Conservation (phyloP, 2,888 invertebrate genomes). For the Halictus ligatus region DNA sequence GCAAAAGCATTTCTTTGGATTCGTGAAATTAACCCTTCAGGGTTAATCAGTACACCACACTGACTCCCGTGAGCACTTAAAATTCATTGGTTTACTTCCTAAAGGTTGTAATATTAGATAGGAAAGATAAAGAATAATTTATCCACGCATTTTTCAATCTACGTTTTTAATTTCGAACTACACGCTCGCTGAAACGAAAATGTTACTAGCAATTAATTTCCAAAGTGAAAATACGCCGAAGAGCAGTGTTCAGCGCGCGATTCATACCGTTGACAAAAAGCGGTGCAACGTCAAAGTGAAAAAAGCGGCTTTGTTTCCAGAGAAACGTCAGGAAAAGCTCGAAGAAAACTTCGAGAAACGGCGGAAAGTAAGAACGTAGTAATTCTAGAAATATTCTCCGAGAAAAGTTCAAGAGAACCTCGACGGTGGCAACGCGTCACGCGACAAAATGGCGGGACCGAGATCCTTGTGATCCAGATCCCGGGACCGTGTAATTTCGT, state of each 20-base stretch:
- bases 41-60: too few species aligned
- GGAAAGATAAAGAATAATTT: too few species aligned
- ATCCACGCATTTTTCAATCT: too few species aligned
- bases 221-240: neutral
- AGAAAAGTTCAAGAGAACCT: neutral
- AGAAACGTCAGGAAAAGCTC: neutral
- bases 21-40: too few species aligned
- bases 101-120: too few species aligned
- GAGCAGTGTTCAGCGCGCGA: neutral
- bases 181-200: neutral
- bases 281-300: neutral
- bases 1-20: too few species aligned
- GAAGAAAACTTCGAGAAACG: neutral
- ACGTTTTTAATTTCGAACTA: neutral
- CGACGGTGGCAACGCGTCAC: neutral
- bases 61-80: too few species aligned
- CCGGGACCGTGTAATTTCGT: neutral
- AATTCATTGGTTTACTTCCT: too few species aligned
- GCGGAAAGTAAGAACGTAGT: neutral
- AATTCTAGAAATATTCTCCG: neutral
- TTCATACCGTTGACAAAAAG: neutral
- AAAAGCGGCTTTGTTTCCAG: neutral
- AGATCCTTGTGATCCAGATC: neutral
- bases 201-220: neutral
- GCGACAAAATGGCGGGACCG: conserved; percentile 10